These are phyloP conservation scores for Ptychoptera albimana DNA, from an alignment of 2,888 invertebrate species.

Conservation along the genomic window DNA sequence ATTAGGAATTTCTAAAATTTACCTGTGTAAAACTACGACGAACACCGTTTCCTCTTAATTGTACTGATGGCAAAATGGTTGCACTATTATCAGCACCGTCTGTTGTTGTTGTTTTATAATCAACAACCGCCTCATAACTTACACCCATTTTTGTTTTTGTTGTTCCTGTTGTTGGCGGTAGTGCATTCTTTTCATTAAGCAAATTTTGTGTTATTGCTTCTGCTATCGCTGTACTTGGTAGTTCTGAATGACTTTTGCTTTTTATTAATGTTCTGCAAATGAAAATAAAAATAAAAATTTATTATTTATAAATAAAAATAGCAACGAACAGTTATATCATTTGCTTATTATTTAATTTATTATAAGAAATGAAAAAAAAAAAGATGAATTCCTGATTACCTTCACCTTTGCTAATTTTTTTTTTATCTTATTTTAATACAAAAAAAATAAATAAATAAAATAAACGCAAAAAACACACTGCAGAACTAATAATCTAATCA, in stretches of 20 bases:
- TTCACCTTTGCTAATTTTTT: too few relatives aligned
- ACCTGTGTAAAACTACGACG: conserved; percentile 25
- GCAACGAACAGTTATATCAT: too few relatives aligned
- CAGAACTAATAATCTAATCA: too few relatives aligned
- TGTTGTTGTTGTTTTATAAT: neutral
- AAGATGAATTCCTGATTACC: too few relatives aligned
- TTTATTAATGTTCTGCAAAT: conserved; percentile 14
- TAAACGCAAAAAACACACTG: too few relatives aligned
- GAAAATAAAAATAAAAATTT: too few relatives aligned
- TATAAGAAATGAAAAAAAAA: too few relatives aligned
- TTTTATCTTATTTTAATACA: too few relatives aligned
- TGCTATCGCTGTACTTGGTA: conserved; percentile 13
- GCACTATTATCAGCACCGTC: neutral
- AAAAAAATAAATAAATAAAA: too few relatives aligned
- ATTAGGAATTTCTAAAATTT: conserved; percentile 8
- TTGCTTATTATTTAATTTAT: too few relatives aligned
- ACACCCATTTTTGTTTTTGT: conserved; percentile 10
- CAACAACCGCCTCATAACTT: too few relatives aligned
- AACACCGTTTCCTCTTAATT: conserved; percentile 21
- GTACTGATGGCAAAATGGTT: conserved; percentile 10
- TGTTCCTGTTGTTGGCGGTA: conserved; percentile 8
- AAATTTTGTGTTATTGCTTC: neutral
- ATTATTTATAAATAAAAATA: too few relatives aligned
- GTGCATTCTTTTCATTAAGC: conserved; percentile 3
- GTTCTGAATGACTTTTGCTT: conserved; percentile 30